phyloP scores from a whole-genome alignment of 2,797 vertebrate species.

The Yasuhikotakia modesta region DNA sequence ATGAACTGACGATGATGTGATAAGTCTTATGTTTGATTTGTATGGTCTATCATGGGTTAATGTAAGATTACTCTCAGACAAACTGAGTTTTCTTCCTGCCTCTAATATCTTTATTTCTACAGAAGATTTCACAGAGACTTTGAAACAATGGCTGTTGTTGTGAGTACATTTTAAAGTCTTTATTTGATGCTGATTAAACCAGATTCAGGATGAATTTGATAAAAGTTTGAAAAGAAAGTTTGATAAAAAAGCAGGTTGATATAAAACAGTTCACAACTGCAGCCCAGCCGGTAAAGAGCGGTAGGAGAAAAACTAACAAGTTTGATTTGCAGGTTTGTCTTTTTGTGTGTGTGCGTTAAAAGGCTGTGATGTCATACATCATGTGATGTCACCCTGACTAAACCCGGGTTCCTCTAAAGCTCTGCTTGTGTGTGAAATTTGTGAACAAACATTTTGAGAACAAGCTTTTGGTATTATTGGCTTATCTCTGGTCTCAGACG shows the following conservation, averaged over 20 bases:
- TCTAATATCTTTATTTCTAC: slow-evolving; percentile 20
- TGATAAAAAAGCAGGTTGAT: too few relatives aligned
- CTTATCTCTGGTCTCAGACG: slow-evolving; percentile 64
- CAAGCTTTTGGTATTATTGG: slow-evolving; percentile 63
- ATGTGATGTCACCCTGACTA: slow-evolving; percentile 8
- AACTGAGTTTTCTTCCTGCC: background rate
- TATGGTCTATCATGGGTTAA: too few relatives aligned
- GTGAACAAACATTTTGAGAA: slow-evolving; percentile 58
- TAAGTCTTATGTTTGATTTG: too few relatives aligned
- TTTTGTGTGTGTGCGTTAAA: too few relatives aligned
- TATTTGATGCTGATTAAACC: background rate
- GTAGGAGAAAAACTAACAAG: background rate
- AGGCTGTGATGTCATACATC: slow-evolving; percentile 20
- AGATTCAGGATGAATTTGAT: too few relatives aligned
- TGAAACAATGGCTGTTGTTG: slow-evolving; percentile 77
- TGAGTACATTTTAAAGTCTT: slow-evolving; percentile 62
- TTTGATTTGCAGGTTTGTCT: too few relatives aligned
- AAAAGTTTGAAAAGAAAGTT: too few relatives aligned
- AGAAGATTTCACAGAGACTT: slow-evolving; percentile 54
- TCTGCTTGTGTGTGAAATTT: slow-evolving; percentile 22
- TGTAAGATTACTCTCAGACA: too few relatives aligned
- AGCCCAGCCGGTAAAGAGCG: background rate
- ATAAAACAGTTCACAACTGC: too few relatives aligned
- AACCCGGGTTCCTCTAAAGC: background rate
- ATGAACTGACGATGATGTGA: too few relatives aligned